A percentile compares a stretch with the other conserved stretches of the same genome.
phyloP scores from a whole-genome alignment of 2,113 vertebrate genomes.

The Larimichthys polyactis region DNA sequence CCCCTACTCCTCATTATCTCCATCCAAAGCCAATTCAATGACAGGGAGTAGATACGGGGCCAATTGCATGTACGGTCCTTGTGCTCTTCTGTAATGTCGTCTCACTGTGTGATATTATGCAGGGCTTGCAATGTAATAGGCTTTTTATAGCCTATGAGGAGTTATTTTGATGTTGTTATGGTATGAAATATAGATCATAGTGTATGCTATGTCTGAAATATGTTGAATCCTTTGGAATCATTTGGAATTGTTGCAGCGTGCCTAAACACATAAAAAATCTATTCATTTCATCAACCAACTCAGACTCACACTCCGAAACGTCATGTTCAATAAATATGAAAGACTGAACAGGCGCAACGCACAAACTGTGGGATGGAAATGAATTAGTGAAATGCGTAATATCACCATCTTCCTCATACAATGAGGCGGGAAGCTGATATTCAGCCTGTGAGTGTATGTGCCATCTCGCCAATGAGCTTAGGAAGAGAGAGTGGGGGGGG shows the following conservation, averaged over 20 bases:
- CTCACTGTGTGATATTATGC: slow-evolving; percentile 51
- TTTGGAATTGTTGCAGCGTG: not conserved
- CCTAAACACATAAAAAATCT: not conserved
- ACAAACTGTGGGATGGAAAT: slow-evolving; percentile 39
- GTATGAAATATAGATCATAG: slow-evolving; percentile 42
- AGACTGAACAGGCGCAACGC: slow-evolving; percentile 12
- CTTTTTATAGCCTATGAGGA: slow-evolving; percentile 38
- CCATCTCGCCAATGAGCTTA: slow-evolving; percentile 69
- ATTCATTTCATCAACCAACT: not conserved
- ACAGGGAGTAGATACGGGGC: slow-evolving; percentile 53
- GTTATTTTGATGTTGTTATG: slow-evolving; percentile 49
- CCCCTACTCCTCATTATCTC: slow-evolving; percentile 72
- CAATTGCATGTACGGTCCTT: slow-evolving; percentile 36
- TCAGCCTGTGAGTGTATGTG: slow-evolving; percentile 62
- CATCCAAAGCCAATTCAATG: slow-evolving; percentile 60
- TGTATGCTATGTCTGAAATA: slow-evolving; percentile 22
- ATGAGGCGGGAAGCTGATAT: slow-evolving; percentile 60
- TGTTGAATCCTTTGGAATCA: slow-evolving; percentile 20
- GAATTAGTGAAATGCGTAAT: slow-evolving; percentile 49
- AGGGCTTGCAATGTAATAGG: slow-evolving; percentile 21
- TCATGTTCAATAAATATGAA: slow-evolving; percentile 1
- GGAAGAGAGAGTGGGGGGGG: slow-evolving; percentile 26
- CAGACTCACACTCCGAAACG: not conserved
- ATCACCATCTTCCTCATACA: slow-evolving; percentile 49
- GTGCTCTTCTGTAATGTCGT: slow-evolving; percentile 35